phyloP scores from a whole-genome alignment of 2,113 vertebrate genomes.

The Agelaius tricolor region DNA sequence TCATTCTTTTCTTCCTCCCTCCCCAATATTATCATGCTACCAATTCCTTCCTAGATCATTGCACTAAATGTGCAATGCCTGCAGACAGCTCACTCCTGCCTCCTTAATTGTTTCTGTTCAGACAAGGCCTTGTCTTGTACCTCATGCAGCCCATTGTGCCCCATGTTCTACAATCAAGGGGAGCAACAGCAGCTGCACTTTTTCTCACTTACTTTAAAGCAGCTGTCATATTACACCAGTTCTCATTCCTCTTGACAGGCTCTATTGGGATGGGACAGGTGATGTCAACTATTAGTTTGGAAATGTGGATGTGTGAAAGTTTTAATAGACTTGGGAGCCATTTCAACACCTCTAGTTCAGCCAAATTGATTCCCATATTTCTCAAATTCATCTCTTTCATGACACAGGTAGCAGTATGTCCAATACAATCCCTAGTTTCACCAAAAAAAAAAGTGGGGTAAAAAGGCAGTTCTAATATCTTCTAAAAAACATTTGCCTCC shows the following conservation, averaged over 20 bases:
- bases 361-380: not conserved
- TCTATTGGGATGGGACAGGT: not conserved
- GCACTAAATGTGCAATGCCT: not conserved
- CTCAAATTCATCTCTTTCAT: not conserved
- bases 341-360: not conserved
- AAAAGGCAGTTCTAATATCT: not conserved
- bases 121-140: not conserved
- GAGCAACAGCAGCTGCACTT: not conserved
- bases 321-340: not conserved
- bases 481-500: not conserved
- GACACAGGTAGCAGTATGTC: not conserved
- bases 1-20: not conserved
- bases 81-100: not conserved
- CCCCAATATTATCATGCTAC: too few species aligned
- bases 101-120: not conserved
- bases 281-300: not conserved
- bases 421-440: not conserved
- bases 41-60: not conserved
- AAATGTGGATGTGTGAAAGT: not conserved
- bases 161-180: not conserved
- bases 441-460: not conserved
- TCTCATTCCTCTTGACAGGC: not conserved
- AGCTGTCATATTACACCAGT: not conserved
- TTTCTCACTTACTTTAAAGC: not conserved
- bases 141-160: not conserved